Conservation (phyloP, 2,113 vertebrate species). For the Bucco capensis region DNA sequence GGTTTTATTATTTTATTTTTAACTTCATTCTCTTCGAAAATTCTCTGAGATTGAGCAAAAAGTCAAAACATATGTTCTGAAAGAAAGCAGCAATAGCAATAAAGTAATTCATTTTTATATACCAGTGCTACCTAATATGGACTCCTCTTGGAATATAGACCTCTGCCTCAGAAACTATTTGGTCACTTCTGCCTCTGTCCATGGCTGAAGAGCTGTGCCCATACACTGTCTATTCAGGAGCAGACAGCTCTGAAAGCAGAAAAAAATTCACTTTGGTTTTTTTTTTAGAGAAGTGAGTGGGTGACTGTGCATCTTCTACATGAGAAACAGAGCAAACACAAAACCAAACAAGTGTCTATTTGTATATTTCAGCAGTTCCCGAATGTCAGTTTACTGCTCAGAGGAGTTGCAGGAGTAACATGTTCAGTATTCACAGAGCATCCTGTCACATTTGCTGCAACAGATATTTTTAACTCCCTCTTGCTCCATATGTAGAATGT, state of each 20-base stretch:
- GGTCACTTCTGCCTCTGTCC: neutral
- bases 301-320: neutral
- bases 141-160: neutral
- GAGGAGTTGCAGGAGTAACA: conserved; percentile 1
- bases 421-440: conserved; percentile 62
- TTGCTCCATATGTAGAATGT: conserved; percentile 70
- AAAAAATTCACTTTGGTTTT: neutral
- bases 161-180: neutral
- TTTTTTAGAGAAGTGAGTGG: neutral
- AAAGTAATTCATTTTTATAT: neutral
- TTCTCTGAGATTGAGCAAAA: conserved; percentile 1
- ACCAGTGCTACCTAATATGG: neutral
- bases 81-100: neutral
- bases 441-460: conserved; percentile 64
- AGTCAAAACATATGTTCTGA: conserved; percentile 50
- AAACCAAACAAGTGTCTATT: conserved; percentile 28
- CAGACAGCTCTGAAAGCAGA: neutral
- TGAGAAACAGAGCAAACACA: neutral
- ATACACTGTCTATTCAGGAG: neutral
- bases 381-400: neutral
- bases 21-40: conserved; percentile 3
- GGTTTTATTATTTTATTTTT: neutral
- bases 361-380: neutral
- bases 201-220: neutral
- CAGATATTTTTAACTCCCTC: conserved; percentile 76